Percentiles rank a stretch among this genome's conserved stretches.
Conservation (phyloP, 2,797 vertebrate genomes). For the Falco novaeseelandiae region DNA sequence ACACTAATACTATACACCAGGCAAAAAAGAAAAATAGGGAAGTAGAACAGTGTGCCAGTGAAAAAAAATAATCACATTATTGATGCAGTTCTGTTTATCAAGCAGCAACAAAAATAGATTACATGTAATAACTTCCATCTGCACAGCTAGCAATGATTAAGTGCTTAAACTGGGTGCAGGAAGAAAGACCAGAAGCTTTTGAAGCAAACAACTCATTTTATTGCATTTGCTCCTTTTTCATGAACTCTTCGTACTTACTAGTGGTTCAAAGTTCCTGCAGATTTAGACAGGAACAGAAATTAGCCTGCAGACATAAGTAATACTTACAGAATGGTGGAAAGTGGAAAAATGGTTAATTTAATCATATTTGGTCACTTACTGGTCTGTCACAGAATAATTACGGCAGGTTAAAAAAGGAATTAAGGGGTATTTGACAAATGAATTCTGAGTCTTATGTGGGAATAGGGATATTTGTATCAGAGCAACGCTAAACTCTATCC, state of each 20-base stretch:
- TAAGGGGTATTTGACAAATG: background rate
- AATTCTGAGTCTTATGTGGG: background rate
- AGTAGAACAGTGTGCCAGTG: background rate
- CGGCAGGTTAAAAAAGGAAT: background rate
- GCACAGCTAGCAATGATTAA: background rate
- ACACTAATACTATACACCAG: background rate
- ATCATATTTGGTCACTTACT: background rate
- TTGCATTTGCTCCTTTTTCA: background rate
- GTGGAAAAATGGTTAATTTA: background rate
- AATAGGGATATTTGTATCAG: background rate
- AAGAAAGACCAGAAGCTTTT: conserved; percentile 8
- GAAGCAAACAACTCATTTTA: background rate
- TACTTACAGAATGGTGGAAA: background rate
- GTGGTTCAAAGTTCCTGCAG: background rate
- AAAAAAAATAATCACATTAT: conserved; percentile 15
- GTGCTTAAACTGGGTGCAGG: background rate
- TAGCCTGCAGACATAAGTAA: background rate
- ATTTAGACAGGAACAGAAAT: background rate
- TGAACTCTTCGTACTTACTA: background rate
- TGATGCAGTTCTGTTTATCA: background rate
- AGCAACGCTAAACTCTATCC: background rate
- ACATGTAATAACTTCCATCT: conserved; percentile 23
- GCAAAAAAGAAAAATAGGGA: background rate
- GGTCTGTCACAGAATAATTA: background rate
- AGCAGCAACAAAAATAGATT: background rate